Evolutionary conservation across 92 coral and sea anemone genomes (phyloP).

Genomic region (Palythoa grandiflora): DNA sequence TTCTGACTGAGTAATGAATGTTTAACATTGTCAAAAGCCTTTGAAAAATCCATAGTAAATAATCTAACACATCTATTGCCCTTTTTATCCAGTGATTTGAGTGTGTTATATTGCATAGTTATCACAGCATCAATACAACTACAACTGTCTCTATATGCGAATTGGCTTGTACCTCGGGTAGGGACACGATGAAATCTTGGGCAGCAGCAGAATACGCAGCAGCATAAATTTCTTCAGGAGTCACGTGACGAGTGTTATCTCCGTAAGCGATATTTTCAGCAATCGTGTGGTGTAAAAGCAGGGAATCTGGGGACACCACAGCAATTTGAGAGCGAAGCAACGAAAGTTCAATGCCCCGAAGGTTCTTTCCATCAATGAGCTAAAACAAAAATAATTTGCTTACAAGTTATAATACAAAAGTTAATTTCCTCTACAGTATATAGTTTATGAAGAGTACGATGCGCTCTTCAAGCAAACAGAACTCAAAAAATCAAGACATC

Average conservation of each 20-base stretch:
- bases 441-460: too few relatives aligned
- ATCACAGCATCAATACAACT: too few relatives aligned
- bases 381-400: conserved; percentile 15
- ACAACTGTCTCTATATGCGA: too few relatives aligned
- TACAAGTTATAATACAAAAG: background rate
- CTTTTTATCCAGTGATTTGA: too few relatives aligned
- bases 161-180: conserved; percentile 68
- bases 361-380: conserved; percentile 77
- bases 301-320: conserved; percentile 75
- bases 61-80: too few relatives aligned
- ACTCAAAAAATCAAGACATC: too few relatives aligned
- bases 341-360: conserved; percentile 67
- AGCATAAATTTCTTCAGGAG: conserved; percentile 68
- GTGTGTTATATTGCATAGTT: too few relatives aligned
- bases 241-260: conserved; percentile 64
- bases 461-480: too few relatives aligned
- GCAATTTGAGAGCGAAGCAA: conserved; percentile 90
- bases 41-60: too few relatives aligned
- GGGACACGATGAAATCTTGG: conserved; percentile 67
- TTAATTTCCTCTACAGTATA: background rate
- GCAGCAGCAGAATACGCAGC: conserved; percentile 80
- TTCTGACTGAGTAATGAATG: too few relatives aligned
- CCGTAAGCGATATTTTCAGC: conserved; percentile 88
- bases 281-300: conserved; percentile 77
- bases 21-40: too few relatives aligned